Evolutionary conservation across 2,888 invertebrate species (phyloP), one percentile per base, ranked within the genome.

Genomic region (Lycophotia porphyrea): DNA sequence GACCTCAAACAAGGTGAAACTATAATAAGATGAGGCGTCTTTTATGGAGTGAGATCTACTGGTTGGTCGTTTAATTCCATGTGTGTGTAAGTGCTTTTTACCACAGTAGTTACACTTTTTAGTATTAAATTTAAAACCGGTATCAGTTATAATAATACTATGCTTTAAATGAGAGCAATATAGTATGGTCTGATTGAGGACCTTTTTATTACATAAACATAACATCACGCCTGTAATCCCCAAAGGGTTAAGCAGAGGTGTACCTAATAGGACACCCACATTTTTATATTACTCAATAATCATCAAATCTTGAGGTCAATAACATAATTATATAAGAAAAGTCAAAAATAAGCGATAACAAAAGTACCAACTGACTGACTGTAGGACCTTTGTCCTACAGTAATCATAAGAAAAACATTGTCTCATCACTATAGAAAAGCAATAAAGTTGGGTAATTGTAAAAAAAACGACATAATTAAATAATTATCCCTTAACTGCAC

Each of bases 1-100:
- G 39, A 74, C 65, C 71, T 71, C 71, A 44, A 71, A 18, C 74
- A 84, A 84, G 67, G 81, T 68, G 34, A 67, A 36, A 55, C 63
- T 71, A 31, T 64, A 49, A 79, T 27, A 31, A 52, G 44, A 60
- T 65, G 55, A 55, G 27, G n/a, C 36, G 34, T 44, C 63, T 52
- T 76, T 67, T 80, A 70, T 67, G 83, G 66, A 71, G 42, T 49
- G n/a, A 55, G 34, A 47, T n/a, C 13, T 60, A 27, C n/a, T 64
- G 27, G 44, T 44, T 52, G 31, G 18, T n/a, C 2, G 9, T 63
- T 63, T 55, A 55, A 44, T 49, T 47, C 21, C 21, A 47, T 47
- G 8, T 2, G 21, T 15, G 24, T 24, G 21, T 47, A 24, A 44
- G 44, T 80, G 39, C 2, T 2, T 47, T 31, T 80, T 39, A 49